phyloP scores from a whole-genome alignment of 2,888 invertebrate species.

The Zaprionus lineosus region DNA sequence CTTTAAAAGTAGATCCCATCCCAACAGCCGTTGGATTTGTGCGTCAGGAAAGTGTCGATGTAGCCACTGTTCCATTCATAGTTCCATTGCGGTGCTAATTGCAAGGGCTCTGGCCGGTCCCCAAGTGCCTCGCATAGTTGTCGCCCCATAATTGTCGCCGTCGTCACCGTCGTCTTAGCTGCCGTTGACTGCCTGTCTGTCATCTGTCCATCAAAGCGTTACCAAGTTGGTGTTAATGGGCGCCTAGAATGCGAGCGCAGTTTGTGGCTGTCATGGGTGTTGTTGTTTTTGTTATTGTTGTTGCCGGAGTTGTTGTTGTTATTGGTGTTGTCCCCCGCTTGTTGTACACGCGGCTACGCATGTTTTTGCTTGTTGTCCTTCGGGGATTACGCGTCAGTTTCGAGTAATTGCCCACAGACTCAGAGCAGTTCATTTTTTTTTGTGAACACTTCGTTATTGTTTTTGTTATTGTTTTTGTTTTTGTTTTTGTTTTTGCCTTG shows the following conservation, averaged over 20 bases:
- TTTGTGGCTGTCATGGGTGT: conserved; percentile 7
- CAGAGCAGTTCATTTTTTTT: conserved; percentile 13
- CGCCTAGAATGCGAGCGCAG: conserved; percentile 67
- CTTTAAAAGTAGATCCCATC: background rate
- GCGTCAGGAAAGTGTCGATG: conserved; percentile 21
- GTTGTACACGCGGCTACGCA: conserved; percentile 69
- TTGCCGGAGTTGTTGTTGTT: conserved; percentile 5
- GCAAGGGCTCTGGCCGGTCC: conserved; percentile 41
- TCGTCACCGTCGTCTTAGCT: conserved; percentile 31
- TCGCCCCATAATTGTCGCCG: conserved; percentile 73
- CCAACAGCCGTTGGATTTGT: background rate
- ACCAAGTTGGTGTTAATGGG: conserved; percentile 75
- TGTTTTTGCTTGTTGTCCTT: conserved; percentile 76
- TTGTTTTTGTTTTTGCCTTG: conserved; percentile 66
- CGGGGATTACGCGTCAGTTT: conserved; percentile 71
- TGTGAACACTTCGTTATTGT: too few relatives aligned
- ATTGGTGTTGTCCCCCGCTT: conserved; percentile 24
- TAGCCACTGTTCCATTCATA: conserved; percentile 63
- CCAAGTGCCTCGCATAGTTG: conserved; percentile 75
- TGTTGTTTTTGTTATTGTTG: conserved; percentile 8
- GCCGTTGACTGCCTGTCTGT: conserved; percentile 68
- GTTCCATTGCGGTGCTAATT: conserved; percentile 62
- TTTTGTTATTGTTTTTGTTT: too few relatives aligned
- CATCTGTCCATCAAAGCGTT: conserved; percentile 76
- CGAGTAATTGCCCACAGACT: conserved; percentile 64